These are phyloP conservation scores for Semnornis frantzii DNA, from an alignment of 2,113 vertebrate genomes.

Conservation along the genomic window DNA sequence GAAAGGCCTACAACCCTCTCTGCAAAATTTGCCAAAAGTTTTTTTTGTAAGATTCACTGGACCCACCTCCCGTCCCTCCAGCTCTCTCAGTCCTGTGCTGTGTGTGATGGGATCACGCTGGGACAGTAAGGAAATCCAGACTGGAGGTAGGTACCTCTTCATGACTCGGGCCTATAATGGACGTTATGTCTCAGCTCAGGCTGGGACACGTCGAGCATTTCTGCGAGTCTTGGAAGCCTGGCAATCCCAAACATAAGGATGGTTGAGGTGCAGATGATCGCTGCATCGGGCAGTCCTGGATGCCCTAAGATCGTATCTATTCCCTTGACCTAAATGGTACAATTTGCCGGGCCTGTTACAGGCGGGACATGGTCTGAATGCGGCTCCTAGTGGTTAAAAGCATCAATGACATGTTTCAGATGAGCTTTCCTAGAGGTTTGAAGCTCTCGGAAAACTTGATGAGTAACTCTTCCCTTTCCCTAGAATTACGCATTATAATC, in stretches of 20 bases:
- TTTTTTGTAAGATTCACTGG: background rate
- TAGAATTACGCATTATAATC: background rate
- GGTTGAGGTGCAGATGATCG: background rate
- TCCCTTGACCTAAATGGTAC: background rate
- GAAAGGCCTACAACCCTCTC: background rate
- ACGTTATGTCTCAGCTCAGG: background rate
- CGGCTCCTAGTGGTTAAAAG: conserved; percentile 66
- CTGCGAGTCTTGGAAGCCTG: background rate
- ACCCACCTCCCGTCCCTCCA: background rate
- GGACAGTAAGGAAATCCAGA: background rate
- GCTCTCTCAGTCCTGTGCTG: background rate
- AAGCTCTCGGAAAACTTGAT: background rate
- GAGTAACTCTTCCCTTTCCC: background rate
- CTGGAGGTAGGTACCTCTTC: background rate
- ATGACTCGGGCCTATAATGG: background rate
- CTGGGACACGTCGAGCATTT: background rate
- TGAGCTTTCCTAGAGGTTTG: background rate
- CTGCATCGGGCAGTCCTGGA: background rate
- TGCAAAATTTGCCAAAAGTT: background rate
- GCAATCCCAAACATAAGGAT: background rate
- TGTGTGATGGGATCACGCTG: background rate
- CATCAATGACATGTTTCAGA: background rate
- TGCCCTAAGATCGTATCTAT: background rate
- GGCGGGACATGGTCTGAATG: conserved; percentile 24
- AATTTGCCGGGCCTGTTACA: background rate